Percentiles rank a stretch among this genome's conserved stretches.
These are phyloP conservation scores for Troilus luridus DNA, from an alignment of 2,888 invertebrate species.

Conservation along the genomic window DNA sequence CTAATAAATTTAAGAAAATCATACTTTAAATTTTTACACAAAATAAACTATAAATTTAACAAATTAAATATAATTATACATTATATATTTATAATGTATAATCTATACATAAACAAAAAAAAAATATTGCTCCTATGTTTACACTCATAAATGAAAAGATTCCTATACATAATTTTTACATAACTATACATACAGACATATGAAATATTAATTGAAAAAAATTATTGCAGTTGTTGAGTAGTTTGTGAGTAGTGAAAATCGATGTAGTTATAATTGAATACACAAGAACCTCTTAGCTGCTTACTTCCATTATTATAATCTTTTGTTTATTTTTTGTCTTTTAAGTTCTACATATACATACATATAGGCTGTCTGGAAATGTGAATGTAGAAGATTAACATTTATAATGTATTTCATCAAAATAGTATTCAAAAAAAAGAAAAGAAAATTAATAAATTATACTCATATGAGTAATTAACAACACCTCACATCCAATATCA, in stretches of 20 bases:
- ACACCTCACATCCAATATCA: neutral
- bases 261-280: slow-evolving; percentile 46
- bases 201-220: slow-evolving; percentile 54
- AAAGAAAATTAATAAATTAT: too few species aligned
- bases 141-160: slow-evolving; percentile 45
- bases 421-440: neutral
- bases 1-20: slow-evolving; percentile 30
- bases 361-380: too few species aligned
- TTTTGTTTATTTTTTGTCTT: neutral
- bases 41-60: slow-evolving; percentile 42
- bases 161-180: slow-evolving; percentile 57
- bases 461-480: neutral
- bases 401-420: too few species aligned
- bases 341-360: too few species aligned
- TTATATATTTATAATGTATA: slow-evolving; percentile 36
- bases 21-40: slow-evolving; percentile 53
- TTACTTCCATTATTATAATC: neutral
- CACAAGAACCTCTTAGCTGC: slow-evolving; percentile 7
- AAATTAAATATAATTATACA: neutral
- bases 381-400: too few species aligned
- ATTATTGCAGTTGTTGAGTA: slow-evolving; percentile 55
- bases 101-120: slow-evolving; percentile 29
- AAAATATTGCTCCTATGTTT: slow-evolving; percentile 50
- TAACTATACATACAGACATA: slow-evolving; percentile 53
- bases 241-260: slow-evolving; percentile 1